phyloP scores from a whole-genome alignment of 2,113 vertebrate genomes.

The Cololabis saira region DNA sequence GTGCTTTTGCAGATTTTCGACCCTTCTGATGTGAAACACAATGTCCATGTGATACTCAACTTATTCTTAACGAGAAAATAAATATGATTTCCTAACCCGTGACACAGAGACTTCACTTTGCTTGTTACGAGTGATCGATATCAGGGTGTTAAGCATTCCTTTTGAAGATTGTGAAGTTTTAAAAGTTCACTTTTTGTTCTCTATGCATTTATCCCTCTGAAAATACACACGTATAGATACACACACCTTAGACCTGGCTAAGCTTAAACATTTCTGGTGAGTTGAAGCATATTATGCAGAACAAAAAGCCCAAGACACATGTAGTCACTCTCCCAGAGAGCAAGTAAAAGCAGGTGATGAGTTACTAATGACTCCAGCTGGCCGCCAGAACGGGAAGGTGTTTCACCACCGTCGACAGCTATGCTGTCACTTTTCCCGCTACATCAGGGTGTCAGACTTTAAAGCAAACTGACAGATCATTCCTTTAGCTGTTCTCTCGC shows the following conservation, averaged over 20 bases:
- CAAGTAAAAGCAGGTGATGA: slow-evolving; percentile 37
- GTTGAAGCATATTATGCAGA: slow-evolving; percentile 29
- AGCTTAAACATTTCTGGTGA: slow-evolving; percentile 25
- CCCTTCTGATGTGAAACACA: slow-evolving; percentile 11
- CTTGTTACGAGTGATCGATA: slow-evolving; percentile 37
- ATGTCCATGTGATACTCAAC: slow-evolving; percentile 1
- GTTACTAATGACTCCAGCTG: slow-evolving; percentile 58
- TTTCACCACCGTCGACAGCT: slow-evolving; percentile 45
- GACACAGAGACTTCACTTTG: not conserved
- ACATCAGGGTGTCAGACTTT: slow-evolving; percentile 63
- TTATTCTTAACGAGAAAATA: slow-evolving; percentile 1
- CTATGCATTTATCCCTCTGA: not conserved
- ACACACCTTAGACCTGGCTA: slow-evolving; percentile 6
- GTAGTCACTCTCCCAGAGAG: slow-evolving; percentile 16
- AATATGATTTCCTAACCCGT: slow-evolving; percentile 5
- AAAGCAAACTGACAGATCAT: slow-evolving; percentile 68
- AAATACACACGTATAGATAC: slow-evolving; percentile 5
- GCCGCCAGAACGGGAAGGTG: slow-evolving; percentile 43
- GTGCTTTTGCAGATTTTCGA: slow-evolving; percentile 10
- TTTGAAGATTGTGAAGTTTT: slow-evolving; percentile 6
- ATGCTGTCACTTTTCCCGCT: slow-evolving; percentile 62
- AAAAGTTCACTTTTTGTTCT: slow-evolving; percentile 16
- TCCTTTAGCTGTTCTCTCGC: slow-evolving; percentile 53
- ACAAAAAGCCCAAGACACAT: slow-evolving; percentile 7
- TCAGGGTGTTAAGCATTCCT: slow-evolving; percentile 20